These are phyloP conservation scores for Aleiodes sp. DNA, from an alignment of 1,140 invertebrate genomes.

Conservation along the genomic window DNA sequence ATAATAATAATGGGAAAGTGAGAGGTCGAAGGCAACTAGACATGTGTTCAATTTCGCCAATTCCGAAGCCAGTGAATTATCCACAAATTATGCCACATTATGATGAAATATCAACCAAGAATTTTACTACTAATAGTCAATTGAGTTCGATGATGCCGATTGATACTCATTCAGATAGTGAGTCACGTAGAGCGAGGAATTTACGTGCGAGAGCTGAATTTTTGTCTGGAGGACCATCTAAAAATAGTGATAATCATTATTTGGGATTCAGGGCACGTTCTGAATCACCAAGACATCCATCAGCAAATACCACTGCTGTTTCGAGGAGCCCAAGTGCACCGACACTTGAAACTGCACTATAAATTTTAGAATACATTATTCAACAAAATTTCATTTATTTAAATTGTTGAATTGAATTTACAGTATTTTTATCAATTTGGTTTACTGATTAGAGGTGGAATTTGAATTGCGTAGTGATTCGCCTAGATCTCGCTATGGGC, in stretches of 20 bases:
- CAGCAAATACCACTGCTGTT: conserved; percentile 37
- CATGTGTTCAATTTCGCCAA: conserved; percentile 36
- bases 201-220: conserved; percentile 52
- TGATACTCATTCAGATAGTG: neutral
- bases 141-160: neutral
- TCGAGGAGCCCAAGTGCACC: conserved; percentile 60
- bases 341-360: conserved; percentile 61
- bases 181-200: neutral
- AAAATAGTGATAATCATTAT: conserved; percentile 32
- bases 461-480: too few relatives aligned
- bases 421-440: too few relatives aligned
- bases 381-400: neutral
- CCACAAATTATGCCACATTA: neutral
- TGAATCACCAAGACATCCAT: conserved; percentile 50
- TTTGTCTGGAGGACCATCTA: conserved; percentile 44
- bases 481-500: too few relatives aligned
- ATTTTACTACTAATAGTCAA: neutral
- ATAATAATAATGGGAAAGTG: conserved; percentile 39
- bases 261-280: conserved; percentile 55
- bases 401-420: neutral
- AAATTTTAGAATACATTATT: conserved; percentile 27
- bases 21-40: conserved; percentile 46
- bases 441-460: too few relatives aligned
- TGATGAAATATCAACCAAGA: neutral
- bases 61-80: conserved; percentile 18